Conservation (phyloP, 2,888 invertebrate species). For the Stenichneumon culpator region DNA sequence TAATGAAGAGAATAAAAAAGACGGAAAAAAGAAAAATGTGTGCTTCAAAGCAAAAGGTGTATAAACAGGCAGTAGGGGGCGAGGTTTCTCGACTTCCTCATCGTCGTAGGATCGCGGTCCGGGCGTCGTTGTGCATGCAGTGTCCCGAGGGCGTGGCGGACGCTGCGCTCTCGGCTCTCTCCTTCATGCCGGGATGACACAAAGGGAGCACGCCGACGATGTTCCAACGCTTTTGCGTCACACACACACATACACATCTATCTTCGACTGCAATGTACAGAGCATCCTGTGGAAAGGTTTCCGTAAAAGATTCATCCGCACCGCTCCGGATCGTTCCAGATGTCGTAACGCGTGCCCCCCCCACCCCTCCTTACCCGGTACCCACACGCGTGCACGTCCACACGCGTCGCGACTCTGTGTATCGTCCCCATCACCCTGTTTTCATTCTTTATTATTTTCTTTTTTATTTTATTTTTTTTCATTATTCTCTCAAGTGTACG, state of each 20-base stretch:
- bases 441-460: slow-evolving; percentile 29
- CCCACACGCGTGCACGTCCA: not conserved
- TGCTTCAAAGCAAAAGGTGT: slow-evolving; percentile 34
- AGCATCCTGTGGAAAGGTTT: slow-evolving; percentile 26
- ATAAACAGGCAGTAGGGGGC: slow-evolving; percentile 49
- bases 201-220: slow-evolving; percentile 60
- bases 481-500: slow-evolving; percentile 29
- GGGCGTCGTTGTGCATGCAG: slow-evolving; percentile 50
- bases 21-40: slow-evolving; percentile 18
- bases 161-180: slow-evolving; percentile 47
- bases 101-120: slow-evolving; percentile 49
- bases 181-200: slow-evolving; percentile 62
- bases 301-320: slow-evolving; percentile 44
- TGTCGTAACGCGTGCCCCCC: slow-evolving; percentile 41
- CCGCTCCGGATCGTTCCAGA: slow-evolving; percentile 37
- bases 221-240: slow-evolving; percentile 38
- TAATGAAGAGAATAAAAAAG: slow-evolving; percentile 46
- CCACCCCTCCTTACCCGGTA: not conserved
- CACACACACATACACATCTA: not conserved
- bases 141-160: slow-evolving; percentile 58
- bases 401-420: not conserved
- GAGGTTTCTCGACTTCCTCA: slow-evolving; percentile 68
- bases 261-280: slow-evolving; percentile 9
- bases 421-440: slow-evolving; percentile 41
- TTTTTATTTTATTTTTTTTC: slow-evolving; percentile 20